Conservation (phyloP, 2,797 vertebrate genomes). For the Prionace glauca region DNA sequence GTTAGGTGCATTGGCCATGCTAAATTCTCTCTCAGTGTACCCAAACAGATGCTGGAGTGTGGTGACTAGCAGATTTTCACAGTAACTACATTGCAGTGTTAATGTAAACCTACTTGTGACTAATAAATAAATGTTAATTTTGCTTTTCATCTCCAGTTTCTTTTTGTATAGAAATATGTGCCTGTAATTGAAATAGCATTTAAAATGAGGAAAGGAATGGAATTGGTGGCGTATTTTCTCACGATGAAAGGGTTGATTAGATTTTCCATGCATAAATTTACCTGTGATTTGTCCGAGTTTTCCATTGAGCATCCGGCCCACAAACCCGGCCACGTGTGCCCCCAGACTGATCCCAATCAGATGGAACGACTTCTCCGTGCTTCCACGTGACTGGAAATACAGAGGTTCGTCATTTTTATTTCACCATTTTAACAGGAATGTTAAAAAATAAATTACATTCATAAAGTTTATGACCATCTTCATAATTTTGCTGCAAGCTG, state of each 20-base stretch:
- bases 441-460: neutral
- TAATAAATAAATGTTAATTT: no score
- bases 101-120: no score
- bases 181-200: no score
- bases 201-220: neutral
- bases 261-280: constrained; percentile 48
- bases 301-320: constrained; percentile 78
- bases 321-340: constrained; percentile 80
- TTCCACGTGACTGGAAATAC: constrained; percentile 62
- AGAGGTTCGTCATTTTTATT: neutral
- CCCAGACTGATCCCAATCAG: constrained; percentile 89
- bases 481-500: neutral
- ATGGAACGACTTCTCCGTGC: constrained; percentile 71
- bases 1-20: no score
- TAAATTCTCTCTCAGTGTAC: no score
- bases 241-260: neutral
- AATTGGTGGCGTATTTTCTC: neutral
- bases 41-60: no score
- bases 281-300: constrained; percentile 86
- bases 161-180: neutral
- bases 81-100: no score
- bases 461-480: neutral
- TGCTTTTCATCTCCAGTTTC: neutral
- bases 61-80: no score
- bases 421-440: neutral